Percentiles rank a stretch among this genome's conserved stretches.
Evolutionary conservation across 1,140 invertebrate genomes (phyloP).

Genomic region (Neuroterus valhalla): DNA sequence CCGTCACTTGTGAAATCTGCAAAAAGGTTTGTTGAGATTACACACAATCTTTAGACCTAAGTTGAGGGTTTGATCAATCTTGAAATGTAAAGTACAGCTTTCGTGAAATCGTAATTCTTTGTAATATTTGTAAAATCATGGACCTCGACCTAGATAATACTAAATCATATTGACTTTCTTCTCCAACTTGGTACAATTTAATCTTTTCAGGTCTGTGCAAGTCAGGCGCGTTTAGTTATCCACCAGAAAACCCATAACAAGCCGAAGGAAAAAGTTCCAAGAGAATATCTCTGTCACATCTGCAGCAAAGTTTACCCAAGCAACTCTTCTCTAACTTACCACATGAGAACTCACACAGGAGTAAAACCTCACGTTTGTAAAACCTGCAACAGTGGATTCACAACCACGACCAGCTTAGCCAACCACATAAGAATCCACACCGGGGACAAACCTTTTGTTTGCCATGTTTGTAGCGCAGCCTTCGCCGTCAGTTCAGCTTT

Average conservation of each 20-base stretch:
- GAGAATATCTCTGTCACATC: slow-evolving; percentile 73
- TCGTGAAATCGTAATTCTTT: too few relatives aligned
- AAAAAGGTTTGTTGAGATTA: slow-evolving; percentile 60
- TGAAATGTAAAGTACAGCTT: too few relatives aligned
- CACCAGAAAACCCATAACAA: slow-evolving; percentile 72
- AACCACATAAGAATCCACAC: slow-evolving; percentile 74
- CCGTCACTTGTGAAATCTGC: slow-evolving; percentile 70
- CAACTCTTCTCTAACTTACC: slow-evolving; percentile 73
- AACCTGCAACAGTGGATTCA: slow-evolving; percentile 73
- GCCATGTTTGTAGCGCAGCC: slow-evolving; percentile 73
- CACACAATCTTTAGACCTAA: too few relatives aligned
- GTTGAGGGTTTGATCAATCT: too few relatives aligned
- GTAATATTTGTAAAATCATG: too few relatives aligned
- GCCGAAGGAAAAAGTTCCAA: slow-evolving; percentile 70
- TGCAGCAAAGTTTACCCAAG: slow-evolving; percentile 75
- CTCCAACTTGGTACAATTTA: neutral
- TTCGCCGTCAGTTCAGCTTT: slow-evolving; percentile 73
- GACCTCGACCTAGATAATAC: too few relatives aligned
- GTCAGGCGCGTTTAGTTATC: slow-evolving; percentile 68
- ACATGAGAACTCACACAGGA: slow-evolving; percentile 74
- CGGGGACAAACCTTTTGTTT: slow-evolving; percentile 72
- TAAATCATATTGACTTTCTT: neutral
- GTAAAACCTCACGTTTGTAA: slow-evolving; percentile 73
- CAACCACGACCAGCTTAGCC: slow-evolving; percentile 71
- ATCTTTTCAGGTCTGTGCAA: slow-evolving; percentile 58